Conservation (phyloP, 2,888 invertebrate species). For the Drosophila paramelanica region DNA sequence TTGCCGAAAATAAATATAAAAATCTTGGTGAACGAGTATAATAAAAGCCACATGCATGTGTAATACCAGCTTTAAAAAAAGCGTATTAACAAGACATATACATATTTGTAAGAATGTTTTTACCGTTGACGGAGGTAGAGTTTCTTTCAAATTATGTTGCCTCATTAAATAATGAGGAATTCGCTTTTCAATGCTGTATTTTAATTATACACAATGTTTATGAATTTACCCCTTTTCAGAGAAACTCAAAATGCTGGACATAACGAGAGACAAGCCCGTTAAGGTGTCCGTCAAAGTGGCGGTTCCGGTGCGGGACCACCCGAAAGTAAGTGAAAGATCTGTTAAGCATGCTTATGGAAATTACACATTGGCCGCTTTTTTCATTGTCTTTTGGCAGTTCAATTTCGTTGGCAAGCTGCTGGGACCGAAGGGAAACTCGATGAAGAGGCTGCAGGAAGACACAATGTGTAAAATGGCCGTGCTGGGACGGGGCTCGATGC, state of each 20-base stretch:
- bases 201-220: background rate
- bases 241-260: slow-evolving; percentile 92
- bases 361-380: slow-evolving; percentile 26
- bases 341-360: slow-evolving; percentile 22
- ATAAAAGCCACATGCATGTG: too few species aligned
- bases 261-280: slow-evolving; percentile 94
- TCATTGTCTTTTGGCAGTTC: slow-evolving; percentile 88
- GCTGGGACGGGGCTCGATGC: slow-evolving; percentile 96
- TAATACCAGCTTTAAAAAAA: too few species aligned
- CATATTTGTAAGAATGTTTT: too few species aligned
- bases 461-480: slow-evolving; percentile 99
- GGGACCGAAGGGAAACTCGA: slow-evolving; percentile 96
- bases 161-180: background rate
- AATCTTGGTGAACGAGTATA: too few species aligned
- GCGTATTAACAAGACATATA: too few species aligned
- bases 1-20: too few species aligned
- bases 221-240: slow-evolving; percentile 60
- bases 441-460: slow-evolving; percentile 96
- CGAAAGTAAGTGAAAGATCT: slow-evolving; percentile 87
- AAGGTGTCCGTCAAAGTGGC: slow-evolving; percentile 94
- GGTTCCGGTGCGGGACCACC: slow-evolving; percentile 94
- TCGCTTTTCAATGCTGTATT: background rate
- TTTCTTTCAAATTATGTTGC: too few species aligned
- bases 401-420: slow-evolving; percentile 97
- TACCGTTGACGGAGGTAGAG: too few species aligned